Conservation (phyloP, 2,113 vertebrate species). For the Aythya baeri region DNA sequence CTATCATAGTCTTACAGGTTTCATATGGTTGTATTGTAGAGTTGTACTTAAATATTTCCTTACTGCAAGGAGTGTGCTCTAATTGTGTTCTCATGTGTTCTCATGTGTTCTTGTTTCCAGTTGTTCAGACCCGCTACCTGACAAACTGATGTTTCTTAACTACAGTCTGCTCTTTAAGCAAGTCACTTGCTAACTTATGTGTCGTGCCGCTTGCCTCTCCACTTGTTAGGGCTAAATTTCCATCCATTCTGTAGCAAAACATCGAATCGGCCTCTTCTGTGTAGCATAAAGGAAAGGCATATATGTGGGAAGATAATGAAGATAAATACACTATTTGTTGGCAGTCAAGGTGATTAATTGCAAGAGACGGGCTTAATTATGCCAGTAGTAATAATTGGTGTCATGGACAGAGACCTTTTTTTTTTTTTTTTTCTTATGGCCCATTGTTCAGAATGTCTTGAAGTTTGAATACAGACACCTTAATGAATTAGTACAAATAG, state of each 20-base stretch:
- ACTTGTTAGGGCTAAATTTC: accelerated
- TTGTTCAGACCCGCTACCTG: neutral
- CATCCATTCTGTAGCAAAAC: accelerated
- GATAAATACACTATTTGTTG: slow-evolving; percentile 43
- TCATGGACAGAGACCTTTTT: neutral
- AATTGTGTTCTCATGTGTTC: neutral
- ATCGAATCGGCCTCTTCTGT: neutral
- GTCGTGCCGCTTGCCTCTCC: neutral
- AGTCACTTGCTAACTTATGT: accelerated
- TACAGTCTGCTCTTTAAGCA: accelerated
- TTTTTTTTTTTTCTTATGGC: neutral
- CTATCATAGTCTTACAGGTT: neutral
- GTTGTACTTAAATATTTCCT: neutral
- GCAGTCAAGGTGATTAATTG: slow-evolving; percentile 59
- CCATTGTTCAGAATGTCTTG: neutral
- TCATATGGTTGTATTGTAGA: neutral
- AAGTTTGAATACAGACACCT: neutral
- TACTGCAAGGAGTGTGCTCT: neutral
- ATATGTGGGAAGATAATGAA: neutral
- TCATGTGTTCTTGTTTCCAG: accelerated
- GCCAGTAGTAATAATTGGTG: neutral
- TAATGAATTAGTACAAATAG: neutral
- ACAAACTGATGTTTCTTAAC: accelerated
- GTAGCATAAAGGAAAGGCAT: neutral
- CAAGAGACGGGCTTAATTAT: slow-evolving; percentile 22